Base-by-base conservation (phyloP, 2,113 vertebrate species). In the Ageneiosus marmoratus region DNA sequence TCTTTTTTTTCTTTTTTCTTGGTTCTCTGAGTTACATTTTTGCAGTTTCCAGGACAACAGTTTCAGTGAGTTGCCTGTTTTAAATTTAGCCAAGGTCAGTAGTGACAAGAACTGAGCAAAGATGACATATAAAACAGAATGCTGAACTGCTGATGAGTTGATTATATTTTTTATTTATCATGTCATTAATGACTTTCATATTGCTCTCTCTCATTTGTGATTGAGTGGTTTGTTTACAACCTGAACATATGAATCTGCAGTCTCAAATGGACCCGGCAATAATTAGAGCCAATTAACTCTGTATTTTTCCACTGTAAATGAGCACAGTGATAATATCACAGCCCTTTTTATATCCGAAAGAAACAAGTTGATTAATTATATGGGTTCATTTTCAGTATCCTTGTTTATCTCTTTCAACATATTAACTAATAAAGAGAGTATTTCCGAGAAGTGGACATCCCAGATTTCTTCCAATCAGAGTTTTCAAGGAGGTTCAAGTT, bases 41-140 rank as follows among this genome's bases (percentile, higher is more conserved):
- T 22, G 5, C 60, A 6, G 81, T 86, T 80, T 83, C 81, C 85
- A 83, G 51, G 77, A 80, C 85, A 83, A 77, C 62, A 10, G 81
- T 24, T 80, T 80, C 16, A 24, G 56, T 60, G n/a, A 70, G 51
- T 70, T 70, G 22, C 53, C 20, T 76, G 32, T 80, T 79, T 34
- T 55, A 77, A 74, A 69, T 77, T 69, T 72, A 70, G 60, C 72
- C 48, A 60, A 5, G 56, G 44, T 76, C 73, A 34, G 77, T n/a
- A 22, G 50, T 16, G 5, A 58, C 53, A 32, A 46, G 53, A 60
- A 37, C 58, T 29, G 41, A 53, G 29, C 27, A 83, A 75, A 32
- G 29, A 58, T 11, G 6, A 20, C 24, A 63, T 69, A 77, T 73
- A 50, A 72, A 73, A 18, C 15, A 69, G 24, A 62, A 22, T 48